phyloP scores from a whole-genome alignment of 2,113 vertebrate genomes.

The Rhabdornis inornatus region DNA sequence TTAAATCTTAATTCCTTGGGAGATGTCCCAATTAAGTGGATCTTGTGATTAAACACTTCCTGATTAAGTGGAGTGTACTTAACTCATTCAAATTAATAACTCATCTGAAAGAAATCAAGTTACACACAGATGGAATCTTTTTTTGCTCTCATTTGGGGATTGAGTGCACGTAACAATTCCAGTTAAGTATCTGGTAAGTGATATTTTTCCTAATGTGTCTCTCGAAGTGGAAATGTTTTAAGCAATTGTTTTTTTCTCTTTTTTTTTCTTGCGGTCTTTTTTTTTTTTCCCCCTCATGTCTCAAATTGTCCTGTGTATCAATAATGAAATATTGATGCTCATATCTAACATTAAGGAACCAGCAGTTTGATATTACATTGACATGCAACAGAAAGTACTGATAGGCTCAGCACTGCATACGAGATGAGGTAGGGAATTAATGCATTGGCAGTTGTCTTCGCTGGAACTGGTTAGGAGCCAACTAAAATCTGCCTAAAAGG shows the following conservation, averaged over 20 bases:
- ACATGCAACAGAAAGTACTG: conserved; percentile 63
- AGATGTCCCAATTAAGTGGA: conserved; percentile 75
- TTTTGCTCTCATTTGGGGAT: conserved; percentile 56
- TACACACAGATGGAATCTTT: conserved; percentile 63
- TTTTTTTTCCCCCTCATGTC: neutral
- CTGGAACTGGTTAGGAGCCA: conserved; percentile 75
- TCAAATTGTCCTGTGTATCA: conserved; percentile 32
- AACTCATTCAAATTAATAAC: conserved; percentile 76
- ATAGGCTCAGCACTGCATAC: conserved; percentile 65
- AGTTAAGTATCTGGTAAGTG: conserved; percentile 66
- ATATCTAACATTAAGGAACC: conserved; percentile 31
- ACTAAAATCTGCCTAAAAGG: conserved; percentile 77
- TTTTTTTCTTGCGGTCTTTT: rapidly evolving
- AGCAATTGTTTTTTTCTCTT: neutral
- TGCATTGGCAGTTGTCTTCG: conserved; percentile 69
- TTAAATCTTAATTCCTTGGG: conserved; percentile 72
- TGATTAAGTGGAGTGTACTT: conserved; percentile 74
- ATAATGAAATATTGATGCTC: conserved; percentile 59
- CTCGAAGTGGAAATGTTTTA: conserved; percentile 58
- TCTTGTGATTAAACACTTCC: conserved; percentile 75
- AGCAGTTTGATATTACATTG: conserved; percentile 64
- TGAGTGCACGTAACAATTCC: conserved; percentile 56
- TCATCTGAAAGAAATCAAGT: conserved; percentile 73
- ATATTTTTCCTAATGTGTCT: conserved; percentile 53
- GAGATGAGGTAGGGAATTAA: conserved; percentile 73